Base-by-base conservation (phyloP, 2,888 invertebrate genomes). In the Monoplex corrugatus region DNA sequence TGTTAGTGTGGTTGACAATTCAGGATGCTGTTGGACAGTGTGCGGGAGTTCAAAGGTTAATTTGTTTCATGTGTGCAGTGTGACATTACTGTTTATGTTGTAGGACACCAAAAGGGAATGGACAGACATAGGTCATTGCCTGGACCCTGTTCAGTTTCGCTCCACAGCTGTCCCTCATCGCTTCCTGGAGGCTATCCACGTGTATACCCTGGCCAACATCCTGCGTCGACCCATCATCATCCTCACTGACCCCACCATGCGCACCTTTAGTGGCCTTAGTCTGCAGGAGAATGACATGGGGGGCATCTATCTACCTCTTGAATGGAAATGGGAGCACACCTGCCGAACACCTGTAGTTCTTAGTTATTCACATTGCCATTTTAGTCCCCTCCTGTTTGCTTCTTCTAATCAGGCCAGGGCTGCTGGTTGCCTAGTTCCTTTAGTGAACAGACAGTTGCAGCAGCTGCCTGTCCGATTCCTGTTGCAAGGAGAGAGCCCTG, bases 241-340 rank as follows among this genome's bases (percentile, higher is more conserved):
- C 19, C 84, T 95, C 23, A 92, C 94, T 1, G 95, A 95, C 83
- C 89, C 90, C 2, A 91, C 91, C n/a, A 92, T 94, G 6, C 92
- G 94, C 28, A 93, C 93, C 80, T 89, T 94, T 6, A 90, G 89
- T 87, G 95, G 95, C 35, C 88, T 93, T n/a, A 91, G 92, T 10
- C 91, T 95, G 23, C 95, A 94, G 85, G 94, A 94, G 43, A 94
- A 94, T 88, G 91, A 93, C 87, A 92, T 95, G 68, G 92, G 91
- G 8, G 96, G 96, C 2, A 93, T 96, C 85, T 96, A 96, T 91
- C 93, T 96, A 32, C 96, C 96, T 0, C 89, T 95, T 43, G 93
- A 95, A 75, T 93, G 94, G 92, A 23, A 88, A 0, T 90, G 93
- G 8, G 84, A 82, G 6, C 91, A 94, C 0, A 95, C 94, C 83